Percentiles rank a stretch among this genome's conserved stretches.
Evolutionary conservation across 1,140 invertebrate genomes (phyloP).

Genomic region (Cydia strobilella): DNA sequence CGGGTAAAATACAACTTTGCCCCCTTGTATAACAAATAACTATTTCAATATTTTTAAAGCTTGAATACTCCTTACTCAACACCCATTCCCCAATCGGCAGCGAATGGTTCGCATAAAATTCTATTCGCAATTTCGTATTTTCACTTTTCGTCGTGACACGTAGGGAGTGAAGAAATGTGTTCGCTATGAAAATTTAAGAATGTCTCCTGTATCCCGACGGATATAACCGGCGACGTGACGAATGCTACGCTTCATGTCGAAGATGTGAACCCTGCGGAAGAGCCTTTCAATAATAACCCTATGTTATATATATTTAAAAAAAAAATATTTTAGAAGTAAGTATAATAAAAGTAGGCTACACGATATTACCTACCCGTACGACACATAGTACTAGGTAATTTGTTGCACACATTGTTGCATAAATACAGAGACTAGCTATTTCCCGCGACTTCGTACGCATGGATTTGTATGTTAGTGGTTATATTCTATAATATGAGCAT

Average conservation of each 20-base stretch:
- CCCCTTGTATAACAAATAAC: no score
- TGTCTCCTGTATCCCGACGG: constrained; percentile 56
- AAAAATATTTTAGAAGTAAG: no score
- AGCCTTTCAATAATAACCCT: neutral
- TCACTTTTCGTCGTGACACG: constrained; percentile 43
- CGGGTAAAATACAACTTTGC: no score
- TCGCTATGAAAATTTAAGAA: constrained; percentile 67
- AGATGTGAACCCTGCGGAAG: constrained; percentile 6
- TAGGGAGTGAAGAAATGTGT: constrained; percentile 38
- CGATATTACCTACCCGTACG: no score
- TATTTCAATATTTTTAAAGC: neutral
- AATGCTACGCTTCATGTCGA: constrained; percentile 42
- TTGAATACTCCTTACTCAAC: neutral
- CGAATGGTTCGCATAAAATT: constrained; percentile 34
- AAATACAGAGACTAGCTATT: no score
- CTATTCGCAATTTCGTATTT: constrained; percentile 44
- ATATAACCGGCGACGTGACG: constrained; percentile 60
- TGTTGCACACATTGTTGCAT: no score
- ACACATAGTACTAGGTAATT: no score
- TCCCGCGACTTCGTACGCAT: no score
- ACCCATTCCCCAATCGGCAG: constrained; percentile 18
- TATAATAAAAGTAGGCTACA: no score
- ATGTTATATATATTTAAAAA: no score
- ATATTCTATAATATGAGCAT: no score
- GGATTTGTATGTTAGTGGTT: no score